Base-by-base conservation (phyloP, 2,113 vertebrate genomes). In the Dasyprocta punctata region DNA sequence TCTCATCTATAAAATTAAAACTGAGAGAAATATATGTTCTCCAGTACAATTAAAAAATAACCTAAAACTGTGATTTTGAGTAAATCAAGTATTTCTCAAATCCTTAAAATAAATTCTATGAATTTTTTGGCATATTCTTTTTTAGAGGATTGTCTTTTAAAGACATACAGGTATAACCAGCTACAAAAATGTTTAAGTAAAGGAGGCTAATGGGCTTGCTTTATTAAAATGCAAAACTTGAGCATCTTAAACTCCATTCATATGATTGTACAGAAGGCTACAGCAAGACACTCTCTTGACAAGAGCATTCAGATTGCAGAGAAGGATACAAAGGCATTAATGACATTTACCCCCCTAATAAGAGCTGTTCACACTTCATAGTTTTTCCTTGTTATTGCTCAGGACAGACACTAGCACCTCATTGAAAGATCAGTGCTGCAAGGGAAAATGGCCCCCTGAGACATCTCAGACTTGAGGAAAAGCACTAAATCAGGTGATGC, bases 281-380 rank as follows among this genome's bases (percentile, higher is more conserved):
- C 56, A 52, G 67, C 44, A 82, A 96, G 95, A 88, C 73, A 84
- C 61, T 91, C 96, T 97, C 92, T 52, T 97, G 98, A 98, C 95
- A 97, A 65, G 44, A 58, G 60, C 96, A 95, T 97, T 98, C 94
- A 96, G 95, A 96, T 71, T 97, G 96, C 95, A 98, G 95, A 98
- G 97, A 98, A 98, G 96, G 97, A 97, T 98, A 98, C 86, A 97
- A 94, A 97, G 98, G 98, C 98, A 67, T 97, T 99, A 98, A 98
- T 98, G 98, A 98, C 98, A 98, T 98, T 98, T 98, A 98, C 98
- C 86, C 98, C 96, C 84, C 97, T 98, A 98, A 98, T 98, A 98
- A 98, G 98, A 98, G 98, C 97, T 97, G 97, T 98, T 99, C 98
- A 98, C 97, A 98, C 97, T 98, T 98, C 98, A 98, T 92, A 98